Conservation (phyloP, 2,888 invertebrate species). For the Idaea biselata region DNA sequence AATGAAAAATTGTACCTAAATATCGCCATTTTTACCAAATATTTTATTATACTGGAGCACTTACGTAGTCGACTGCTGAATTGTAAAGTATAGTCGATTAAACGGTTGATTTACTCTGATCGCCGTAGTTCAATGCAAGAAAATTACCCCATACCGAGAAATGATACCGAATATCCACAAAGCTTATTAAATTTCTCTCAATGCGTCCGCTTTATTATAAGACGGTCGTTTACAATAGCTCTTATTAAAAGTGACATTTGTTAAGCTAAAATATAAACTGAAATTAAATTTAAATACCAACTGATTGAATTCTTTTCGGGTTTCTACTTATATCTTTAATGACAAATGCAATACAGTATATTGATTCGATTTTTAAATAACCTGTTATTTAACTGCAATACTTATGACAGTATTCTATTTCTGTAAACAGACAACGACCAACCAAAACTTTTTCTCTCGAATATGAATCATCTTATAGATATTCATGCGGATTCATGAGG, state of each 20-base stretch:
- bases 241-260: conserved; percentile 47
- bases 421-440: neutral
- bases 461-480: neutral
- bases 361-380: too few species aligned
- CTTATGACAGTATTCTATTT: neutral
- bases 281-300: neutral
- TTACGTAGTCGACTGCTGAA: conserved; percentile 47
- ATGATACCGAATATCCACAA: conserved; percentile 53
- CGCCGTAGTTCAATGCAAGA: conserved; percentile 37
- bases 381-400: too few species aligned
- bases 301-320: too few species aligned
- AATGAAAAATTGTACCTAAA: conserved; percentile 42
- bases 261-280: conserved; percentile 28
- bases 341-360: too few species aligned
- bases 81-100: conserved; percentile 67
- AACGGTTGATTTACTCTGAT: conserved; percentile 56
- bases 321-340: too few species aligned
- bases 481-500: neutral
- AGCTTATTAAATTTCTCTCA: conserved; percentile 59
- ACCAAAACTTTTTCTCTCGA: conserved; percentile 1
- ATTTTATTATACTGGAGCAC: conserved; percentile 41
- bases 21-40: conserved; percentile 36
- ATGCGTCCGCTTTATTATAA: conserved; percentile 49
- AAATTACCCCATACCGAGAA: conserved; percentile 55
- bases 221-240: conserved; percentile 47